A percentile compares a stretch with the other conserved stretches of the same genome.
phyloP scores from a whole-genome alignment of 2,113 vertebrate species.

The Ranitomeya imitator region DNA sequence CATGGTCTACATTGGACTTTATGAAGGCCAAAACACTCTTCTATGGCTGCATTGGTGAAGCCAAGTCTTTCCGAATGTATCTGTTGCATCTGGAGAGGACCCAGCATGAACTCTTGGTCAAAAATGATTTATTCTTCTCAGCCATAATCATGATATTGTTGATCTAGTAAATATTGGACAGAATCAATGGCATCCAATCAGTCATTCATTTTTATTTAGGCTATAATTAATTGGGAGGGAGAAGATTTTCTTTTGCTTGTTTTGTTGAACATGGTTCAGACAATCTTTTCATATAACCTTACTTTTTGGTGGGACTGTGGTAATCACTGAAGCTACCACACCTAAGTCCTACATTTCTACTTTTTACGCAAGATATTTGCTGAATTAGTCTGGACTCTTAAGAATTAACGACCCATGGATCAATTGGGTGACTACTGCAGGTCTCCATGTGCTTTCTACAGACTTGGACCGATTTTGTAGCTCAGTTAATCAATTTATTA shows the following conservation, averaged over 20 bases:
- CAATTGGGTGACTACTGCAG: background rate
- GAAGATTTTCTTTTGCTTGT: background rate
- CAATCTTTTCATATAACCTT: background rate
- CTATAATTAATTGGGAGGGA: background rate
- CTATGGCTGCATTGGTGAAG: background rate
- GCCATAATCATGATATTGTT: background rate
- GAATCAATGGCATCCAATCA: background rate
- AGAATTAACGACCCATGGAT: fast-evolving
- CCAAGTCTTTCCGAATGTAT: too few species aligned
- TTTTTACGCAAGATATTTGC: background rate
- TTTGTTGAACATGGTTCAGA: background rate
- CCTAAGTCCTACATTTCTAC: background rate
- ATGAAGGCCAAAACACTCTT: background rate
- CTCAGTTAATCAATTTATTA: too few species aligned
- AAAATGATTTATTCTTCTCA: background rate
- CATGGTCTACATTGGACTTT: background rate
- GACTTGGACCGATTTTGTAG: too few species aligned
- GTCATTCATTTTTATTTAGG: background rate
- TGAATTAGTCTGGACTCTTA: background rate
- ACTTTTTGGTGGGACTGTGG: background rate
- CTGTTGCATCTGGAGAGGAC: too few species aligned
- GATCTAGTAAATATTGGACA: background rate
- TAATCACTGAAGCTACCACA: background rate
- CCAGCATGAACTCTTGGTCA: background rate
- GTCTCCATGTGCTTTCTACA: background rate